Evolutionary conservation across 2,113 vertebrate genomes (phyloP), one percentile per base, ranked within the genome.

Genomic region (Gambusia affinis): DNA sequence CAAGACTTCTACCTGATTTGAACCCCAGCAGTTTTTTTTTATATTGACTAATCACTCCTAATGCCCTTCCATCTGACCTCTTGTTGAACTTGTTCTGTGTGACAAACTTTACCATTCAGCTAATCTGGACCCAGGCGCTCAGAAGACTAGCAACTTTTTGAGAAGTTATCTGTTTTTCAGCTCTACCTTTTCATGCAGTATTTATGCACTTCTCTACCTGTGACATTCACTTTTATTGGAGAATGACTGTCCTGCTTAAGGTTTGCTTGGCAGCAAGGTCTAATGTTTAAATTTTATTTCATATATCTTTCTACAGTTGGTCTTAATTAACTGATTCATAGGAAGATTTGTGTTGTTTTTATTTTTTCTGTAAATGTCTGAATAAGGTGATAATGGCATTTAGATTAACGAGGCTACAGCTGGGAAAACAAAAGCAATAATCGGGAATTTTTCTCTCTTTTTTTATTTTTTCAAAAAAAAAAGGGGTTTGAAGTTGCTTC

Each of bases 191-290:
- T 75, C 68, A 80, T 80, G 83, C 78, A 81, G 84, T 87, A 81
- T 85, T 84, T 65, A 84, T 84, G 77, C 84, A 85, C 82, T 78
- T 81, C 70, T 84, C 81, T 83, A 78, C 71, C 78, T 81, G 71
- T 79, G 64, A 65, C 64, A n/a, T 60, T 80, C 64, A 61, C 33
- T 66, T 63, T 67, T 71, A 66, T 2, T 54, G 54, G 72, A 62
- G 73, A 51, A 63, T 27, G 27, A 54, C 24, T 78, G 73, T 72
- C 61, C 27, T 57, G 31, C 6, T 4, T 68, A 57, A 37, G 69
- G 37, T 76, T 79, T 30, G 31, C 15, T 51, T 62, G 39, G 67
- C 66, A 47, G 63, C 70, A 57, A 57, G 51, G 24, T 57, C 44
- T 19, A 47, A 1, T 66, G 70, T 75, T 47, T 61, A 2, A 68